Conservation (phyloP, 92 coral and sea anemone species). For the Zoanthus sansibaricus region DNA sequence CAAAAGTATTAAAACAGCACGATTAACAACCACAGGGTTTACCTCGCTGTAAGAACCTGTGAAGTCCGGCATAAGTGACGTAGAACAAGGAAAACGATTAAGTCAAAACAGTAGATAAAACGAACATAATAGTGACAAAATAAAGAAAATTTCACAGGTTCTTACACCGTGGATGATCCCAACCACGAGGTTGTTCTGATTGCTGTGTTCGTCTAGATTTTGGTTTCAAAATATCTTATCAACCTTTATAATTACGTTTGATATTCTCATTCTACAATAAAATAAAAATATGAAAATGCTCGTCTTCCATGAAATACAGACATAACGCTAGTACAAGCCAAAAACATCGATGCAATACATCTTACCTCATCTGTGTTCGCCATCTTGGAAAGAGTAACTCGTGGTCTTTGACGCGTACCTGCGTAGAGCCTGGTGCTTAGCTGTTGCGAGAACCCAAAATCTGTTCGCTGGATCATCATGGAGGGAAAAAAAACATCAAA, state of each 20-base stretch:
- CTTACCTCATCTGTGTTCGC: too few species aligned
- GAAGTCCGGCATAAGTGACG: too few species aligned
- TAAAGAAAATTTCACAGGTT: too few species aligned
- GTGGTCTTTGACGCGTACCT: not conserved
- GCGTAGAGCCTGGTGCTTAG: not conserved
- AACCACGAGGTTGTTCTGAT: not conserved
- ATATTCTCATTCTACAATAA: not conserved
- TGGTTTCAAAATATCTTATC: slow-evolving; percentile 8
- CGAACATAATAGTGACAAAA: too few species aligned
- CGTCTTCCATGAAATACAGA: not conserved
- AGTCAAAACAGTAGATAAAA: too few species aligned
- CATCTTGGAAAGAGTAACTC: not conserved
- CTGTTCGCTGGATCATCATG: too few species aligned
- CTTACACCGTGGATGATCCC: too few species aligned
- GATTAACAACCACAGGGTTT: not conserved
- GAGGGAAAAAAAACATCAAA: too few species aligned
- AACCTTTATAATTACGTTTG: not conserved
- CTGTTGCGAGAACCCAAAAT: not conserved
- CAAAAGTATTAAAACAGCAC: slow-evolving; percentile 1
- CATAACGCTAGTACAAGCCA: not conserved
- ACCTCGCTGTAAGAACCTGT: not conserved
- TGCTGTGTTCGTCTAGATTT: not conserved
- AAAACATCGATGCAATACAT: not conserved
- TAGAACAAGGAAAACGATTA: too few species aligned
- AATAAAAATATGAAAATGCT: not conserved